Evolutionary conservation across 2,113 vertebrate species (phyloP).

Genomic region (Odocoileus hemionus): DNA sequence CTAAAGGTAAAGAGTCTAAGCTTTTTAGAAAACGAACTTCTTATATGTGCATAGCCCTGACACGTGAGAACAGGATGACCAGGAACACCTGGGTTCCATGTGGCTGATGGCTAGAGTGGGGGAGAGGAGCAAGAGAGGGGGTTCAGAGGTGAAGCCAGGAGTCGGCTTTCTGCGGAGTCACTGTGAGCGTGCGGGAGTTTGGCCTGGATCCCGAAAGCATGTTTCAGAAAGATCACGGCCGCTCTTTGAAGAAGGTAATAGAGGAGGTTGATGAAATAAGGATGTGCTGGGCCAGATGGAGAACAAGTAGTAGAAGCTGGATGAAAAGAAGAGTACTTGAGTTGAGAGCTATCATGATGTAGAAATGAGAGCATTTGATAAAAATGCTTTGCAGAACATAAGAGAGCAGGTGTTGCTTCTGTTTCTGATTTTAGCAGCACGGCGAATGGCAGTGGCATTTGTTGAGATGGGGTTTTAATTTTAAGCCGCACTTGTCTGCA

Average conservation of each 20-base stretch:
- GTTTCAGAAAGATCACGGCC: neutral
- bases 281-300: neutral
- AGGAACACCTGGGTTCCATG: neutral
- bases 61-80: neutral
- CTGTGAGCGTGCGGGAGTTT: neutral
- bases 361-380: neutral
- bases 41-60: neutral
- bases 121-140: neutral
- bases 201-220: neutral
- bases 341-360: neutral
- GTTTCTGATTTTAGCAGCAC: neutral
- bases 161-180: neutral
- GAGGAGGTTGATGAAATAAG: neutral
- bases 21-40: neutral
- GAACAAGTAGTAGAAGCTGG: neutral
- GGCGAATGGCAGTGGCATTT: neutral
- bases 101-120: neutral
- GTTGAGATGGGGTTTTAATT: neutral
- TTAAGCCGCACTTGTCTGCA: neutral
- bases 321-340: neutral
- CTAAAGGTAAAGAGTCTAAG: neutral
- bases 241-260: neutral
- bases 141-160: neutral
- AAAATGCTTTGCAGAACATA: neutral
- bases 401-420: neutral